A percentile compares a stretch with the other conserved stretches of the same genome.
phyloP scores from a whole-genome alignment of 2,888 invertebrate species.

The Homarus gammarus region DNA sequence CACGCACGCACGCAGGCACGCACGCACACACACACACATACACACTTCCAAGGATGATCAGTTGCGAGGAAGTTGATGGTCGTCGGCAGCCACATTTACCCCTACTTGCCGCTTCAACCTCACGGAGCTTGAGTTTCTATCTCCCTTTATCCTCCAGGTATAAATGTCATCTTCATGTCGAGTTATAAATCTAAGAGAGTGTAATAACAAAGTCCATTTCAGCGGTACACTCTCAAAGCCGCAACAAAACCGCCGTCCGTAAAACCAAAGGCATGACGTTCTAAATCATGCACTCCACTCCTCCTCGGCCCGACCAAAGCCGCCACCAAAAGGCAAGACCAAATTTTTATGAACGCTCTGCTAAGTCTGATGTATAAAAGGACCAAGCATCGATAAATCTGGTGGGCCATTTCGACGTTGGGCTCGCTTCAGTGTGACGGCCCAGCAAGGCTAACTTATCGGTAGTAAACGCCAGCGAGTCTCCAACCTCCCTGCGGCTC shows the following conservation, averaged over 20 bases:
- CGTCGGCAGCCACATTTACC: background rate
- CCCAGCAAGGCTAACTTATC: slow-evolving; percentile 66
- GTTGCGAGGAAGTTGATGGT: background rate
- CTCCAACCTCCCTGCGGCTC: slow-evolving; percentile 30
- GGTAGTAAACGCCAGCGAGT: slow-evolving; percentile 68
- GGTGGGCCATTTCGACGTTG: slow-evolving; percentile 62
- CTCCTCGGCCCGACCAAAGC: slow-evolving; percentile 17
- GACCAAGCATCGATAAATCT: slow-evolving; percentile 67
- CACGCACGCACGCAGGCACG: too few relatives aligned
- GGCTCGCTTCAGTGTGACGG: slow-evolving; percentile 60
- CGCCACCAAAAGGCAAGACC: slow-evolving; percentile 58
- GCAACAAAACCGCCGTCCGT: slow-evolving; percentile 63
- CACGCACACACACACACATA: too few relatives aligned
- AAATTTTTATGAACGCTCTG: slow-evolving; percentile 68
- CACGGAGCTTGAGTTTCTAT: slow-evolving; percentile 28
- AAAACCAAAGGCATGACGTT: slow-evolving; percentile 70
- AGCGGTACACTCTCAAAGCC: slow-evolving; percentile 47
- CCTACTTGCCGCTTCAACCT: background rate
- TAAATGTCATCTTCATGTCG: slow-evolving; percentile 65
- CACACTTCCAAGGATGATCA: too few relatives aligned
- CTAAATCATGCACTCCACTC: slow-evolving; percentile 67
- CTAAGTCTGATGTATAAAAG: slow-evolving; percentile 71
- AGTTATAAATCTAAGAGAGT: slow-evolving; percentile 48
- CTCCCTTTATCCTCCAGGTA: slow-evolving; percentile 61
- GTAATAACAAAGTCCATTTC: slow-evolving; percentile 68